Conservation (phyloP, 2,888 invertebrate genomes). For the Scrobipalpa costella region DNA sequence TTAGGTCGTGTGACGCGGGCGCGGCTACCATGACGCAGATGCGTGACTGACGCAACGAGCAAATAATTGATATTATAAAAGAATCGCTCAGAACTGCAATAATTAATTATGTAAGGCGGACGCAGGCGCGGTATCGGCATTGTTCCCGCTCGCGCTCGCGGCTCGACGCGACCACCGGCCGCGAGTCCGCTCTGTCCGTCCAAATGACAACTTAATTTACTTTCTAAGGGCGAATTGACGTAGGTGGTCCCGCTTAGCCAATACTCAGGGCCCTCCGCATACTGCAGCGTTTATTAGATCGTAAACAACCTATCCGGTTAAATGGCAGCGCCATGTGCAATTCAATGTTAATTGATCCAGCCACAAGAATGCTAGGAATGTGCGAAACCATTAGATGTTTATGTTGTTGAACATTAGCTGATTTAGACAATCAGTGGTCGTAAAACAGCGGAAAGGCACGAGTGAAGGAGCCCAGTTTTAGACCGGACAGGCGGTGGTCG, state of each 20-base stretch:
- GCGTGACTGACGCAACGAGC: conserved; percentile 44
- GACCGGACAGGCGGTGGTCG: conserved; percentile 48
- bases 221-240: conserved; percentile 11
- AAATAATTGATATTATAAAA: conserved; percentile 39
- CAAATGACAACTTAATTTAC: conserved; percentile 22
- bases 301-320: conserved; percentile 6
- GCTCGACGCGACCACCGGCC: conserved; percentile 5
- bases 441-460: conserved; percentile 31
- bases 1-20: conserved; percentile 57
- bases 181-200: background rate
- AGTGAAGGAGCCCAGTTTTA: conserved; percentile 51
- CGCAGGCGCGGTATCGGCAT: conserved; percentile 17
- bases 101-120: conserved; percentile 26
- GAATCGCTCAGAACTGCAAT: conserved; percentile 24
- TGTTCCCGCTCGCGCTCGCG: conserved; percentile 3
- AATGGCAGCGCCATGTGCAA: conserved; percentile 1
- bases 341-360: conserved; percentile 5
- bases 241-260: conserved; percentile 8
- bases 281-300: conserved; percentile 7
- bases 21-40: conserved; percentile 51
- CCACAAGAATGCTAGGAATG: conserved; percentile 13
- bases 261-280: background rate
- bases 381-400: conserved; percentile 11
- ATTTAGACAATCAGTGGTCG: conserved; percentile 7
- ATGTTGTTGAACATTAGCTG: conserved; percentile 8